Evolutionary conservation across 2,797 vertebrate species (phyloP).

Genomic region (Protonibea diacanthus): DNA sequence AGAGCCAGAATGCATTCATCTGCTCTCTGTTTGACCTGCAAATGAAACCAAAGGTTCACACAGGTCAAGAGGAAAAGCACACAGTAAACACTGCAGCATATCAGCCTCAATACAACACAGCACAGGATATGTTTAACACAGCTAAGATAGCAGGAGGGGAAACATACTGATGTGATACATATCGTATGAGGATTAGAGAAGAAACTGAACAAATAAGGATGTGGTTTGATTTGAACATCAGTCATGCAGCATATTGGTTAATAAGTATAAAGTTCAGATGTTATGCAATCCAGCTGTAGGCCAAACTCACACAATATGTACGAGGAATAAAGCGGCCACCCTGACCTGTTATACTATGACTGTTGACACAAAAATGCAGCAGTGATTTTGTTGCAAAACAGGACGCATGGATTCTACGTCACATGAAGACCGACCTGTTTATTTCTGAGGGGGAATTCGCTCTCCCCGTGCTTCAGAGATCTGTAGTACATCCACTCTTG

Average conservation of each 20-base stretch:
- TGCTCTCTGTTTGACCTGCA: constrained; percentile 91
- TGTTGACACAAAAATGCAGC: background rate
- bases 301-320: background rate
- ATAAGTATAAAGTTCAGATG: background rate
- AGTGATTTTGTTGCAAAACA: background rate
- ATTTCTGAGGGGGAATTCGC: constrained; percentile 86
- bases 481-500: constrained; percentile 93
- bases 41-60: background rate
- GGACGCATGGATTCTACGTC: too few relatives aligned
- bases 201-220: background rate
- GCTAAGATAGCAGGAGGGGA: background rate
- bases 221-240: constrained; percentile 38
- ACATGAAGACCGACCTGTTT: constrained; percentile 85
- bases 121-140: background rate
- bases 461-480: constrained; percentile 81
- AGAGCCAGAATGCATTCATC: constrained; percentile 92
- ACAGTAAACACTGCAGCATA: background rate
- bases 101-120: background rate
- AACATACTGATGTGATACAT: background rate
- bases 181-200: background rate
- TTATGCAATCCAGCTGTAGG: constrained; percentile 27
- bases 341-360: background rate
- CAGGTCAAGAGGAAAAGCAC: background rate
- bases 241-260: background rate
- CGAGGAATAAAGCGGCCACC: background rate